Base-by-base conservation (phyloP, 2,113 vertebrate genomes). In the Elephas maximus region DNA sequence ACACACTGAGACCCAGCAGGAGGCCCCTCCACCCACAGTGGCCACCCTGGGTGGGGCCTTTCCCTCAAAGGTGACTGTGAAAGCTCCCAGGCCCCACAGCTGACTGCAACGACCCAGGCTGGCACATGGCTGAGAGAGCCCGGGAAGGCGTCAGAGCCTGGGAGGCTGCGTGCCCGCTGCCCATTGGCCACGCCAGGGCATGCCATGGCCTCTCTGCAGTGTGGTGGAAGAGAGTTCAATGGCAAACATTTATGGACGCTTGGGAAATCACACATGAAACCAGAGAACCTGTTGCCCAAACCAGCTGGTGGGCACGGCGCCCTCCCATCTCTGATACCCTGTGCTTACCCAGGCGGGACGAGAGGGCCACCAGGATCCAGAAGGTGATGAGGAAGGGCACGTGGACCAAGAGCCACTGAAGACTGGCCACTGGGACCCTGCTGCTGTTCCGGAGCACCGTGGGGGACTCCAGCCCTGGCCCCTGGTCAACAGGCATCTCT, bases 351-450 rank as follows among this genome's bases (percentile, higher is more conserved):
- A 99, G 44, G 90, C 98, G 98, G 4, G 97, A 91, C 30, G 98
- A 51, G 77, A 97, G 96, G 45, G 98, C 98, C 97, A 99, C 98
- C 20, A 99, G 65, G 26, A 99, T 94, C 99, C 99, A 99, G 28
- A 98, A 12, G 0, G 95, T 48, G 26, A 98, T 26, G 6, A 99
- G 51, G 93, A 98, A 99, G 0, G 98, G 98, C 0, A 28, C 9
- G 62, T 94, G 69, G 78, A 99, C 93, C 0, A 98, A 97, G 0
- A 97, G 88, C 99, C 99, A 99, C n/a, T 97, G 88, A n/a, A 99
- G 98, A 24, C 81, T 96, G 83, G 99, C 96, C 28, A 99, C 92
- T 5, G 96, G 85, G 79, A 98, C 93, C 51, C 97, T 90, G 0
- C 76, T 84, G 86, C 82, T 62, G 44, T 95, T 97, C 80, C 4